A percentile compares a stretch with the other conserved stretches of the same genome.
These are phyloP conservation scores for Oeneis ivallda DNA, from an alignment of 2,888 invertebrate genomes.

Conservation along the genomic window DNA sequence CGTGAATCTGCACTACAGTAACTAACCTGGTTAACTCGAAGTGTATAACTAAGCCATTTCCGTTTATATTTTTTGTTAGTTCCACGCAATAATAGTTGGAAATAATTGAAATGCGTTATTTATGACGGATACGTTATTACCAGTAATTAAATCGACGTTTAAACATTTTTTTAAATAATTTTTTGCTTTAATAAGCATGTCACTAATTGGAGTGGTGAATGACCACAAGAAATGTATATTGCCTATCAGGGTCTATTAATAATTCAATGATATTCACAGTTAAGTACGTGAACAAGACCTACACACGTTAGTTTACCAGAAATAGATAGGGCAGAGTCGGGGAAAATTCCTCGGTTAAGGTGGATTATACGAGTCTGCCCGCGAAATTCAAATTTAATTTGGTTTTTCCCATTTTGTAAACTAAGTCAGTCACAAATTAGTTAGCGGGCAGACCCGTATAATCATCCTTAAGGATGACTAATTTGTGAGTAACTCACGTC, in stretches of 20 bases:
- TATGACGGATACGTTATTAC: constrained; percentile 22
- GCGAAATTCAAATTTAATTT: too few relatives aligned
- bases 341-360: too few relatives aligned
- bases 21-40: neutral
- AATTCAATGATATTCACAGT: constrained; percentile 16
- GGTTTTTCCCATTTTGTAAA: too few relatives aligned
- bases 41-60: neutral
- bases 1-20: neutral
- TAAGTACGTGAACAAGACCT: neutral
- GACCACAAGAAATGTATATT: constrained; percentile 6
- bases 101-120: constrained; percentile 23
- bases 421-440: too few relatives aligned
- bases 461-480: too few relatives aligned
- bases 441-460: too few relatives aligned
- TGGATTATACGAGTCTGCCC: too few relatives aligned
- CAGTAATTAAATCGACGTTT: constrained; percentile 15
- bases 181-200: constrained; percentile 13
- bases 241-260: neutral
- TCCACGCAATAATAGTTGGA: constrained; percentile 21
- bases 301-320: neutral
- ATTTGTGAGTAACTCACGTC: too few relatives aligned
- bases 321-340: neutral
- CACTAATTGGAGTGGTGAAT: constrained; percentile 12
- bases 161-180: neutral
- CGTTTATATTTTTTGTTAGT: constrained; percentile 11